Conservation (phyloP, 2,888 invertebrate species). For the Cinara cedri region DNA sequence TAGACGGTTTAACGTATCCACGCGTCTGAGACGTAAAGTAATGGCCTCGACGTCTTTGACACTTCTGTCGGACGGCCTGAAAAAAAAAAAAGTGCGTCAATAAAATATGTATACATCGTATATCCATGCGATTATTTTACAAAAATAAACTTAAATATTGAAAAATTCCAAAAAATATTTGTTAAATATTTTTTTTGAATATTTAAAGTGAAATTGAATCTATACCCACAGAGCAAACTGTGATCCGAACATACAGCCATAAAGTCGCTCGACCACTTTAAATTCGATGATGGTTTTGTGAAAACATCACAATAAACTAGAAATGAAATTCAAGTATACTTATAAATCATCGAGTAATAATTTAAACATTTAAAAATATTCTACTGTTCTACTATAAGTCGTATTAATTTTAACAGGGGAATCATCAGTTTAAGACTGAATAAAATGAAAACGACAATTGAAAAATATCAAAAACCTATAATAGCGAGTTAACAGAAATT, state of each 20-base stretch:
- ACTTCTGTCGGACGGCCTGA: slow-evolving; percentile 75
- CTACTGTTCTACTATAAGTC: too few species aligned
- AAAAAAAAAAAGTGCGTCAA: slow-evolving; percentile 60
- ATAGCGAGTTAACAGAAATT: too few species aligned
- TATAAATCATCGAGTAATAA: too few species aligned
- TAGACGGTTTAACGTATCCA: slow-evolving; percentile 70
- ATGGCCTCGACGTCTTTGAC: slow-evolving; percentile 76
- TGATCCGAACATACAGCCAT: slow-evolving; percentile 73
- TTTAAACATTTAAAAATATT: too few species aligned
- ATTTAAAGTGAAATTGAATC: slow-evolving; percentile 81
- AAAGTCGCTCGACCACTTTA: slow-evolving; percentile 81
- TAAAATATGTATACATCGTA: background rate
- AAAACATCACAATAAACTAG: too few species aligned
- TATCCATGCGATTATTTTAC: background rate
- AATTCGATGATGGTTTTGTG: background rate
- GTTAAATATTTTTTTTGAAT: too few species aligned
- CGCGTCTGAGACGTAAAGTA: slow-evolving; percentile 70
- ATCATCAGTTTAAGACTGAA: too few species aligned
- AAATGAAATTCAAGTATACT: too few species aligned
- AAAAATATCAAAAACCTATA: too few species aligned
- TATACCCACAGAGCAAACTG: slow-evolving; percentile 72
- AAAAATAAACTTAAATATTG: background rate
- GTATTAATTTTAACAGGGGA: too few species aligned
- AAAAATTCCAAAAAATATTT: background rate
- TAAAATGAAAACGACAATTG: too few species aligned